Evolutionary conservation across 2,113 vertebrate species (phyloP), one percentile per base, ranked within the genome.

Genomic region (Pelvicachromis taeniatus): DNA sequence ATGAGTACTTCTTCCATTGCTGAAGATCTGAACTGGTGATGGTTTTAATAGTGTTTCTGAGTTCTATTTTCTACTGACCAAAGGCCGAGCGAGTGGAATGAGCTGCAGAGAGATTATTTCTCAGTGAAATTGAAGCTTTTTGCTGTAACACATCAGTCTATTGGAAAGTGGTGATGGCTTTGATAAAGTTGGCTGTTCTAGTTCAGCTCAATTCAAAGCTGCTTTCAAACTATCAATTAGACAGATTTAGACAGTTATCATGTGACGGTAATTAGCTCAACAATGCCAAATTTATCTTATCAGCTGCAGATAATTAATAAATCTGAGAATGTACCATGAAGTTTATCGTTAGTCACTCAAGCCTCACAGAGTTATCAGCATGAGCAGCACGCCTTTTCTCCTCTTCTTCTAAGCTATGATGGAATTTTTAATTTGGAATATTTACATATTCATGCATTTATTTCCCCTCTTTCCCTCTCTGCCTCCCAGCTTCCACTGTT

Each of bases 171-270:
- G 45, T 23, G 80, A 56, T 40, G 85, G 85, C 42, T 59, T 50
- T 58, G 55, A 78, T 82, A 38, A 78, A 48, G 53, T 3, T 31
- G 38, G 14, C 33, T 11, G 31, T 52, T 78, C 65, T 55, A 54
- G 48, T 56, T 14, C 50, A 16, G 70, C 48, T 54, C 55, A 35
- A 26, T 61, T 82, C 52, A 87, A 77, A 86, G 84, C 77, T 4
- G 55, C 81, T 77, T 83, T 86, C 78, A 85, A 83, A 58, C 82
- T 48, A 86, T 86, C 81, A 85, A 84, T 89, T 82, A 89, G 68
- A 86, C 38, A 53, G 87, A 90, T 84, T 86, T 77, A 87, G 85
- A 81, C 68, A 68, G 45, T 85, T 81, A 82, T 86, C 75, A 48
- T 83, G 21, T 3, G 59, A 65, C 16, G 73, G 82, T 78, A 89